Base-by-base conservation (phyloP, 2,113 vertebrate genomes). In the Catharus bicknelli region DNA sequence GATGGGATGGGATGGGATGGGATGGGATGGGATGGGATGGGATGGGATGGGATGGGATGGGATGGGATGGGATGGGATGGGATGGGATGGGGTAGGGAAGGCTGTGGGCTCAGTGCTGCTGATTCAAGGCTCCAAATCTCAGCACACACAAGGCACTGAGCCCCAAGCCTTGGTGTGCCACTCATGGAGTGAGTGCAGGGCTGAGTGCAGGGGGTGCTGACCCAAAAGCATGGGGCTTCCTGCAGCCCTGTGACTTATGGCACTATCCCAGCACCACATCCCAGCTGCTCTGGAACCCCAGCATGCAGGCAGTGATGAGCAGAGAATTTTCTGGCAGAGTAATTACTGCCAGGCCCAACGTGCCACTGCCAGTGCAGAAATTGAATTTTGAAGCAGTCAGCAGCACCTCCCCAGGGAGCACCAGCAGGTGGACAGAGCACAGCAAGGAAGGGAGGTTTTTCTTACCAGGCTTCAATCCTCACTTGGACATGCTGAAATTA, bases 211-310 rank as follows among this genome's bases (percentile, higher is more conserved):
- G 6, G 7, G 8, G 2, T 59, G 50, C 58, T 73, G 50, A 68
- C 68, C 81, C 68, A 53, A 64, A 73, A 73, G 12, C 3, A 0
- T 5, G n/a, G 34, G 40, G 36, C 14, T 76, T 53, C 48, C 55
- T 76, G 58, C 34, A 88, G 38, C 45, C 34, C 50, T 72, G 21
- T 1, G 1, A 48, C 18, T n/a, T 38, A 22, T 1, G 22, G 51
- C 38, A 61, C 21, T 9, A 1, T 7, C 26, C 70, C 3, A 1
- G 58, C 68, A 42, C 15, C 6, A 6, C 2, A 1, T 48, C 11
- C 53, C 20, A 36, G 67, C 55, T 0, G 0, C 55, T 61, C 26
- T 10, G 3, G 16, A 16, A 17, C 53, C 18, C 0, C 51, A 27
- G 23, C 4, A 10, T 13, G 13, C 58, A 16, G 42, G 20, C 88